Evolutionary conservation across 2,113 vertebrate species (phyloP).

Genomic region (Pipra filicauda): DNA sequence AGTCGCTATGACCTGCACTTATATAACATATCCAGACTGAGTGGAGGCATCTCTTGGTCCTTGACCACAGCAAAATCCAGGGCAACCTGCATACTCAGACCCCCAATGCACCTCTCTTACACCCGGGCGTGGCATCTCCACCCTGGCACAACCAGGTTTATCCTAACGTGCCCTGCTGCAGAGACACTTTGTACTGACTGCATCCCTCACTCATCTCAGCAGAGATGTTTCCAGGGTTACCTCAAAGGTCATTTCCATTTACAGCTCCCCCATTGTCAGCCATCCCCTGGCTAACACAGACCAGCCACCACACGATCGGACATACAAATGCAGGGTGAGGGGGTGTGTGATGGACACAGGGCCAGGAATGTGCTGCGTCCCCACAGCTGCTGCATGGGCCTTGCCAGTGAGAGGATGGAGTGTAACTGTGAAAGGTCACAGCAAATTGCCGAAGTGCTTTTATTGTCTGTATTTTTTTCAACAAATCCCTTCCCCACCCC

Average conservation of each 20-base stretch:
- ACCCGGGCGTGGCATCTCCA: neutral
- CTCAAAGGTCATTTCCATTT: neutral
- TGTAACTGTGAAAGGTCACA: neutral
- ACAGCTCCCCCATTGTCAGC: neutral
- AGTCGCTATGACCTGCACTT: neutral
- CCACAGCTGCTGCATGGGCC: neutral
- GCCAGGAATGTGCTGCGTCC: neutral
- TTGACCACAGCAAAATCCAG: neutral
- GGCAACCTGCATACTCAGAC: neutral
- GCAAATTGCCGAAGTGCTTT: neutral
- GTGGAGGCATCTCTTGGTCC: neutral
- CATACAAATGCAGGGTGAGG: neutral
- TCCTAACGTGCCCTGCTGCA: accelerated
- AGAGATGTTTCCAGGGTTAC: neutral
- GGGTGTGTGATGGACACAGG: accelerated
- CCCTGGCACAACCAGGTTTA: neutral
- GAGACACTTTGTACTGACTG: neutral
- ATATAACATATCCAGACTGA: neutral
- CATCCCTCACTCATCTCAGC: neutral
- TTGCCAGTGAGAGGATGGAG: neutral
- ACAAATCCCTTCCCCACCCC: neutral
- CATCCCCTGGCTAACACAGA: neutral
- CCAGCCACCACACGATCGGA: accelerated
- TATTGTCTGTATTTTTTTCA: neutral
- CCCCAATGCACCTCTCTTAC: neutral